These are phyloP conservation scores for Cavia aperea DNA, from an alignment of 2,113 vertebrate genomes.

Conservation along the genomic window DNA sequence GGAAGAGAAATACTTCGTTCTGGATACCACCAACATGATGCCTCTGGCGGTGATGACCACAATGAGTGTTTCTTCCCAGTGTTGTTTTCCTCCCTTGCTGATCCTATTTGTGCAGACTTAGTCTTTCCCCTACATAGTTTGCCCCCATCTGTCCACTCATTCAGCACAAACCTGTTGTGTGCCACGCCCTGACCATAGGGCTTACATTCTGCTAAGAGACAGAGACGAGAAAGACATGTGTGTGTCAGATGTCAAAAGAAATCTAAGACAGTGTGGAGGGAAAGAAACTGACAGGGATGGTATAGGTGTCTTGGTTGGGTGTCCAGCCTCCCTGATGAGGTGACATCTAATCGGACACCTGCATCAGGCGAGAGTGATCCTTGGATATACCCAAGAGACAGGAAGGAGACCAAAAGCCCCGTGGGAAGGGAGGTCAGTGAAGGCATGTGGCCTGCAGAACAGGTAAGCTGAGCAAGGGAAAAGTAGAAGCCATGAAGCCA, in stretches of 20 bases:
- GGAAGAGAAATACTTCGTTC: neutral
- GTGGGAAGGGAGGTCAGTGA: neutral
- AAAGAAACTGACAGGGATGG: neutral
- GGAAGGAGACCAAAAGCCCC: neutral
- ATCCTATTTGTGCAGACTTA: neutral
- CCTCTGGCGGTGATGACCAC: conserved; percentile 48
- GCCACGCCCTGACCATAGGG: no score
- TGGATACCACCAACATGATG: conserved; percentile 45
- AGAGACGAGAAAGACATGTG: neutral
- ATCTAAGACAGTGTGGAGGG: neutral
- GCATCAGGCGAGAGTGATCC: neutral
- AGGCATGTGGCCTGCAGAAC: neutral
- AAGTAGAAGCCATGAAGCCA: neutral
- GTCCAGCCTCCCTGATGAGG: neutral
- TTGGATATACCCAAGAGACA: neutral
- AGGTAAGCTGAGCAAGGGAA: neutral
- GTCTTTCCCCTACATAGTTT: neutral
- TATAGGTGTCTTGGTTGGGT: neutral
- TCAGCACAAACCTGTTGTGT: neutral
- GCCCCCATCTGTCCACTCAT: neutral
- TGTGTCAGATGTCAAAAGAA: neutral
- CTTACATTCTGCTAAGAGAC: neutral
- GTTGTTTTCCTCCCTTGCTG: neutral
- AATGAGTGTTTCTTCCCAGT: accelerated
- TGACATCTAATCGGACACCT: neutral